These are phyloP conservation scores for Porphyrio hochstetteri DNA, from an alignment of 2,113 vertebrate species.

Conservation along the genomic window DNA sequence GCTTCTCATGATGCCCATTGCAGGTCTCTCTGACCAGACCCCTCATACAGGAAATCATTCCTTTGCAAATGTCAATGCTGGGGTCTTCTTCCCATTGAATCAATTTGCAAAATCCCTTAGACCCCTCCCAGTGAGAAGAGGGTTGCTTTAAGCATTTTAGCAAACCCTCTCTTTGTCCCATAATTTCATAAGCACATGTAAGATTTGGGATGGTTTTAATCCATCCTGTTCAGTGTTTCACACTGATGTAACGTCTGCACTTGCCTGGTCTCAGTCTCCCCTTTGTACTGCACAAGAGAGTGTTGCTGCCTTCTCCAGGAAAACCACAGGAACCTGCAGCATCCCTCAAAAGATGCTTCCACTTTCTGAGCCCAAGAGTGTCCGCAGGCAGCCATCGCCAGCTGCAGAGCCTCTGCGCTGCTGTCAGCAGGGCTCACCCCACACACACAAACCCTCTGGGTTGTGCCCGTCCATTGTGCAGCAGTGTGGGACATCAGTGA, in stretches of 20 bases:
- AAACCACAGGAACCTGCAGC: neutral
- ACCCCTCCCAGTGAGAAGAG: fast-evolving
- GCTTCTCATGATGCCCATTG: neutral
- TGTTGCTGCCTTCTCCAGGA: fast-evolving
- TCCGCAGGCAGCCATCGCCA: fast-evolving
- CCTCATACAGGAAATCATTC: neutral
- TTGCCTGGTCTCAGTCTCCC: fast-evolving
- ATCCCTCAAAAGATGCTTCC: neutral
- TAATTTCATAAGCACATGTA: neutral
- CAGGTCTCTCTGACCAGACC: neutral
- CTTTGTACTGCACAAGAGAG: neutral
- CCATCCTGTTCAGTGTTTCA: neutral
- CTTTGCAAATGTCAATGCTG: neutral
- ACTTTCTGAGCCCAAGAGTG: neutral
- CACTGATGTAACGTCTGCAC: neutral
- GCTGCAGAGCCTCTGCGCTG: neutral
- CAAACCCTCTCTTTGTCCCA: neutral
- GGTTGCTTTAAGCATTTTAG: neutral
- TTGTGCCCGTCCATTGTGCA: fast-evolving
- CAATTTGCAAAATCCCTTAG: neutral
- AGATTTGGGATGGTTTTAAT: neutral
- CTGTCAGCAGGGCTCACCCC: fast-evolving
- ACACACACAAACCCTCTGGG: fast-evolving
- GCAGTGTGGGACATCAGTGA: neutral
- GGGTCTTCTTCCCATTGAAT: neutral